Percentiles rank a stretch among this genome's conserved stretches.
Evolutionary conservation across 1,140 invertebrate species (phyloP).

Genomic region (Magallana ariakensis): DNA sequence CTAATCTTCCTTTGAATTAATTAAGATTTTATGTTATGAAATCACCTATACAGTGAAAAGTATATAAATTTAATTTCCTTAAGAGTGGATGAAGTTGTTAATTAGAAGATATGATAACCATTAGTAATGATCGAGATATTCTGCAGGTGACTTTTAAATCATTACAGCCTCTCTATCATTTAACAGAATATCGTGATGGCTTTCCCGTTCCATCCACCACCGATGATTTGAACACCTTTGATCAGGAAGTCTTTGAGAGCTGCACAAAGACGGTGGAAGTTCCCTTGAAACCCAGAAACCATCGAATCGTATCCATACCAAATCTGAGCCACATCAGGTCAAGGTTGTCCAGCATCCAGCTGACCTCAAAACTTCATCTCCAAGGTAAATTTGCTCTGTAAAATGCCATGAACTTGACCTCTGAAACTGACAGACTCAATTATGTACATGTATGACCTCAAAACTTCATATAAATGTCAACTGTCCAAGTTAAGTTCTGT

Average conservation of each 20-base stretch:
- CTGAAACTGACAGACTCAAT: not conserved
- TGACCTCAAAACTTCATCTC: conserved; percentile 4
- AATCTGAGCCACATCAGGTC: conserved; percentile 1
- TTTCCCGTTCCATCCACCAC: conserved; percentile 50
- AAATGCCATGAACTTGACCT: not conserved
- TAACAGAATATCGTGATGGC: conserved; percentile 48
- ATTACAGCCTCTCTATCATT: not conserved
- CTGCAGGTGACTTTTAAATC: too few relatives aligned
- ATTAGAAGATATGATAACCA: too few relatives aligned
- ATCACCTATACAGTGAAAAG: too few relatives aligned
- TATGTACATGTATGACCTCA: not conserved
- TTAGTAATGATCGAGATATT: too few relatives aligned
- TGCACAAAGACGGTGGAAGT: conserved; percentile 6
- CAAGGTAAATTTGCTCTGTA: not conserved
- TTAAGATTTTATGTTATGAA: too few relatives aligned
- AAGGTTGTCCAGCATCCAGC: not conserved
- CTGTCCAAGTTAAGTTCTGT: not conserved
- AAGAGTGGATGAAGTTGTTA: too few relatives aligned
- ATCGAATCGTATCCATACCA: conserved; percentile 21
- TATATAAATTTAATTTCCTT: too few relatives aligned
- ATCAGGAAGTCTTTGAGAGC: conserved; percentile 37
- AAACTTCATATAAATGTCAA: not conserved
- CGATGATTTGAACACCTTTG: conserved; percentile 45
- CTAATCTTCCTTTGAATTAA: too few relatives aligned
- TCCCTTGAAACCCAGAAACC: conserved; percentile 34